Evolutionary conservation across 2,113 vertebrate species (phyloP), one percentile per base, ranked within the genome.

Genomic region (Eurystomus gularis): DNA sequence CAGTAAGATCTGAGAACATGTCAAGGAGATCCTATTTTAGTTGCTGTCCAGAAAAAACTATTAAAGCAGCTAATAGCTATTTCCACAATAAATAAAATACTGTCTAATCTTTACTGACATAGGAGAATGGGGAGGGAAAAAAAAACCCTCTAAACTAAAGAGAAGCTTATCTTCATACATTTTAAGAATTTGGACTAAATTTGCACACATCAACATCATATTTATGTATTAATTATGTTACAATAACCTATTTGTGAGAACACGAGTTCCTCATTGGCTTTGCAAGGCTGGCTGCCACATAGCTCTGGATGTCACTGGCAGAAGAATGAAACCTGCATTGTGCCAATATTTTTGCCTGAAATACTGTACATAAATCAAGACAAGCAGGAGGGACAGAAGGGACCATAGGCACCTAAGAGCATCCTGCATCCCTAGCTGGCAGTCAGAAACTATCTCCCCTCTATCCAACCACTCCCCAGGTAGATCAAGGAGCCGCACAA

Each of bases 1-100:
- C 39, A 48, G 17, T 28, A 65, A 80, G n/a, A 88, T 62, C 42
- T 68, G 68, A 70, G 71, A 93, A 82, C n/a, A 46, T 0, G 1
- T 35, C 16, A 77, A 65, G 39, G 21, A 86, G 29, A 78, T 71
- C 69, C 42, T 93, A 89, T 92, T 93, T 93, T 86, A 95, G 83
- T 75, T 77, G 46, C 79, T 77, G n/a, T 23, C 58, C 35, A 51
- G 40, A 68, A 42, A 87, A 92, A 87, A 62, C 24, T 33, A 49
- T 10, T 65, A 28, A 57, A 85, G 76, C 24, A 82, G 72, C 48
- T 86, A 78, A 86, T 19, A 85, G 39, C 64, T 69, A 52, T 94
- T 96, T 75, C 81, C 90, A 96, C 33, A 57, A 51, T 94, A 96
- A 97, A 96, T 90, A 58, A 83, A 94, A 87, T n/a, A 87, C 20